A percentile compares a stretch with the other conserved stretches of the same genome.
These are phyloP conservation scores for Eupleurogrammus muticus DNA, from an alignment of 2,797 vertebrate species.

Conservation along the genomic window DNA sequence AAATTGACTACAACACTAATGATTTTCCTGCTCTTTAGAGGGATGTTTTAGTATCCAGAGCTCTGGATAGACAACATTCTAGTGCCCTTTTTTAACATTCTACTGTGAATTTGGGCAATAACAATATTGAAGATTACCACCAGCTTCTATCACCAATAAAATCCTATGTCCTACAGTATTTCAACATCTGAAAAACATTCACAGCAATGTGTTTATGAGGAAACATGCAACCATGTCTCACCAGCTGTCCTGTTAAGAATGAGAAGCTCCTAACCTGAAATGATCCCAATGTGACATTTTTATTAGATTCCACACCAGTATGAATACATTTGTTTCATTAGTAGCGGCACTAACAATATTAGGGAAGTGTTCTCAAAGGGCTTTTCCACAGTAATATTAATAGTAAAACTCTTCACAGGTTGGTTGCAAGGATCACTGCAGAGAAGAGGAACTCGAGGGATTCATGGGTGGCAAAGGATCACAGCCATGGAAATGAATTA, in stretches of 20 bases:
- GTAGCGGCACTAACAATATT: conserved; percentile 26
- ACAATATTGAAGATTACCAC: neutral
- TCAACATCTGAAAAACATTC: conserved; percentile 20
- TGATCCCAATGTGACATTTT: conserved; percentile 48
- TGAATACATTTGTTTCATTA: conserved; percentile 57
- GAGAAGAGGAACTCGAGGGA: neutral
- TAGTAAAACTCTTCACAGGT: neutral
- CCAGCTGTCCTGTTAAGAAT: conserved; percentile 6
- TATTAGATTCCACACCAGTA: conserved; percentile 51
- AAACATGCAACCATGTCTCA: conserved; percentile 10
- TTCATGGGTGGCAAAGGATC: neutral
- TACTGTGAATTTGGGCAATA: neutral
- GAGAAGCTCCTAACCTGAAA: conserved; percentile 42
- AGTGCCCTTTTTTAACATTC: neutral
- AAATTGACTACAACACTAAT: neutral
- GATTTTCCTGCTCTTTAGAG: neutral
- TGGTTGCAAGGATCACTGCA: neutral
- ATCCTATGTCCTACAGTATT: neutral
- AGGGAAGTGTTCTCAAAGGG: conserved; percentile 37
- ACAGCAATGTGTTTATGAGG: conserved; percentile 1
- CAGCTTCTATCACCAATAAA: neutral
- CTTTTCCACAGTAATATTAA: conserved; percentile 8
- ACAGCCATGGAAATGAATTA: conserved; percentile 5
- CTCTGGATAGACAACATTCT: conserved; percentile 4
- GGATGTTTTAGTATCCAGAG: neutral